These are phyloP conservation scores for Ectobius pallidus DNA, from an alignment of 2,888 invertebrate genomes.

Conservation along the genomic window DNA sequence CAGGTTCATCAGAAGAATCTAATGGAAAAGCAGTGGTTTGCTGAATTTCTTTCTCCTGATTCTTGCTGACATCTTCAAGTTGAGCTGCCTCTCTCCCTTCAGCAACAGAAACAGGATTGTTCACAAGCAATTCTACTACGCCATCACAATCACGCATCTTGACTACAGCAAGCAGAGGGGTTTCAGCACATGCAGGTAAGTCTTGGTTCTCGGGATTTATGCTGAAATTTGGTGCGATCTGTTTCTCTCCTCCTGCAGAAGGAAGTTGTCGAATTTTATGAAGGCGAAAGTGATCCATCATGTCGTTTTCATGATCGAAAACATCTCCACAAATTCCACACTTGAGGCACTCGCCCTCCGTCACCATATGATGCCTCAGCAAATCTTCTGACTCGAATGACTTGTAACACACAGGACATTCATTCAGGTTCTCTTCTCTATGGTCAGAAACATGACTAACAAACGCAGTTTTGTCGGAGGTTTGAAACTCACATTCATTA, in stretches of 20 bases:
- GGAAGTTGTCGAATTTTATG: not conserved
- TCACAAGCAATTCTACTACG: too few relatives aligned
- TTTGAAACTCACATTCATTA: slow-evolving; percentile 33
- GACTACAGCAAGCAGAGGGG: too few relatives aligned
- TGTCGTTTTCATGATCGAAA: slow-evolving; percentile 19
- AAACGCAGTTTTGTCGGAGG: slow-evolving; percentile 25
- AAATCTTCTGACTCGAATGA: slow-evolving; percentile 24
- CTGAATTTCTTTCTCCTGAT: not conserved
- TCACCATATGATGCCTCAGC: slow-evolving; percentile 28
- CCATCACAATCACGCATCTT: too few relatives aligned
- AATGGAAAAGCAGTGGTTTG: not conserved
- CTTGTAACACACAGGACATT: slow-evolving; percentile 36
- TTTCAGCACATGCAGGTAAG: too few relatives aligned
- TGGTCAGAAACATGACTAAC: slow-evolving; percentile 36
- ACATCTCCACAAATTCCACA: too few relatives aligned
- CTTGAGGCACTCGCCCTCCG: too few relatives aligned
- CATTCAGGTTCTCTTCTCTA: slow-evolving; percentile 11
- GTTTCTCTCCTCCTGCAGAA: not conserved
- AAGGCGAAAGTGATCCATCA: slow-evolving; percentile 25
- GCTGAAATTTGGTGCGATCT: not conserved
- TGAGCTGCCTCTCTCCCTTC: too few relatives aligned
- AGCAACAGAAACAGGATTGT: too few relatives aligned
- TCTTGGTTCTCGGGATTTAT: not conserved
- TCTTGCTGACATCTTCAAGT: too few relatives aligned
- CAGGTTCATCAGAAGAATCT: not conserved